phyloP scores from a whole-genome alignment of 1,140 invertebrate species.

The Hylaeus anthracinus region DNA sequence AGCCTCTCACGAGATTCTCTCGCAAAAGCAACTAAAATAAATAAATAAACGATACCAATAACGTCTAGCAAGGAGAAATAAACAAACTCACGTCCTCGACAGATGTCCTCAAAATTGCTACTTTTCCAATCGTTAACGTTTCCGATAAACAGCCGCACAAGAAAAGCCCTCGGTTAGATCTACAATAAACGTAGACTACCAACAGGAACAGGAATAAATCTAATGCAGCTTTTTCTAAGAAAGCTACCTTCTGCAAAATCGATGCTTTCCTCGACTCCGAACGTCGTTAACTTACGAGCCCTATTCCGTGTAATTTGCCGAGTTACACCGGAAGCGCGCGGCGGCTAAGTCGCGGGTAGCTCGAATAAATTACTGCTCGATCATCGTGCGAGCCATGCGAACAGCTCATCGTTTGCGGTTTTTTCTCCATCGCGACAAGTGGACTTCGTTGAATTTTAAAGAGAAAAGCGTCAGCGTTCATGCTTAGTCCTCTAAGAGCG shows the following conservation, averaged over 20 bases:
- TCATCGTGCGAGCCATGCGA: constrained; percentile 25
- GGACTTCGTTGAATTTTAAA: constrained; percentile 27
- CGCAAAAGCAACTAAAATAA: too few species aligned
- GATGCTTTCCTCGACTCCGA: background rate
- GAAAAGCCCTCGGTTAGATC: too few species aligned
- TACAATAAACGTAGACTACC: too few species aligned
- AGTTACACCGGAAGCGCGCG: constrained; percentile 26
- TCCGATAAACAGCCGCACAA: too few species aligned
- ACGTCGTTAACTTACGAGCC: background rate
- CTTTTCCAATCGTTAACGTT: too few species aligned
- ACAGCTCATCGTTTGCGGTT: constrained; percentile 38
- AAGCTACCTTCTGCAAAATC: too few species aligned
- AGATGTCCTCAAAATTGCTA: too few species aligned
- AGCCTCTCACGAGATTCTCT: too few species aligned
- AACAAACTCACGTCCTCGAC: too few species aligned
- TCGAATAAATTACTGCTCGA: constrained; percentile 39
- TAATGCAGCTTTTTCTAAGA: background rate
- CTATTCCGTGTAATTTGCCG: constrained; percentile 14
- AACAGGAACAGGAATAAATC: background rate
- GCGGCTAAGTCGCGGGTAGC: background rate
- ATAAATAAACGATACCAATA: too few species aligned
- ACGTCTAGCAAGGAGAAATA: too few species aligned
- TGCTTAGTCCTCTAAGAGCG: background rate
- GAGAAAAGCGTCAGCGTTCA: constrained; percentile 4
- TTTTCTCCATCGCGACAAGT: constrained; percentile 13